A percentile compares a stretch with the other conserved stretches of the same genome.
Conservation (phyloP, 1,140 invertebrate genomes). For the Lutraria rhynchaena region DNA sequence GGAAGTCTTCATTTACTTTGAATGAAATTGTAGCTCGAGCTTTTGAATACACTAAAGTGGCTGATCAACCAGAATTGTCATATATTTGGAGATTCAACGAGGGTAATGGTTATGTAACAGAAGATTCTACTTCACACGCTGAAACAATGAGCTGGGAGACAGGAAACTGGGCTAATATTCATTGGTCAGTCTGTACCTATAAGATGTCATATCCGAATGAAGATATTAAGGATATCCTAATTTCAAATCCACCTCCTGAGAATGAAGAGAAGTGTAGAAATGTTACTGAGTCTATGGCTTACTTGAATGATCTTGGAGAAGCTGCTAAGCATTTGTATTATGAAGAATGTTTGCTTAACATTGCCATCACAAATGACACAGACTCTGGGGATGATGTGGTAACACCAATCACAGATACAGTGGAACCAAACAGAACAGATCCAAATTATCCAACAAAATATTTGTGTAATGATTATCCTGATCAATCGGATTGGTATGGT, state of each 20-base stretch:
- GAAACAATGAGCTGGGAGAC: slow-evolving; percentile 37
- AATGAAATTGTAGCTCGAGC: slow-evolving; percentile 54
- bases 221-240: slow-evolving; percentile 33
- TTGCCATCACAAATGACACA: slow-evolving; percentile 36
- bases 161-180: slow-evolving; percentile 54
- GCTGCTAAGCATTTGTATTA: slow-evolving; percentile 44
- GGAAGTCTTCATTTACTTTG: slow-evolving; percentile 52
- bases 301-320: slow-evolving; percentile 16
- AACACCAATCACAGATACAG: slow-evolving; percentile 40
- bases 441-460: slow-evolving; percentile 31
- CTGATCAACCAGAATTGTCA: slow-evolving; percentile 23
- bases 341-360: slow-evolving; percentile 33
- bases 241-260: slow-evolving; percentile 35
- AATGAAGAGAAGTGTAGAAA: slow-evolving; percentile 30
- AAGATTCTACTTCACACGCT: slow-evolving; percentile 30
- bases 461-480: slow-evolving; percentile 54
- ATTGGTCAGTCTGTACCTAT: slow-evolving; percentile 54
- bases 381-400: slow-evolving; percentile 30
- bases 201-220: slow-evolving; percentile 40
- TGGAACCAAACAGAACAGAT: slow-evolving; percentile 46
- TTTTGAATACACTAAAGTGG: slow-evolving; percentile 46
- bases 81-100: slow-evolving; percentile 63
- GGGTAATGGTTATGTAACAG: slow-evolving; percentile 38
- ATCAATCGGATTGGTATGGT: slow-evolving; percentile 57
- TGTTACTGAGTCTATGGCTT: slow-evolving; percentile 17